Evolutionary conservation across 2,888 invertebrate species (phyloP).

Genomic region (Mythimna albipuncta): DNA sequence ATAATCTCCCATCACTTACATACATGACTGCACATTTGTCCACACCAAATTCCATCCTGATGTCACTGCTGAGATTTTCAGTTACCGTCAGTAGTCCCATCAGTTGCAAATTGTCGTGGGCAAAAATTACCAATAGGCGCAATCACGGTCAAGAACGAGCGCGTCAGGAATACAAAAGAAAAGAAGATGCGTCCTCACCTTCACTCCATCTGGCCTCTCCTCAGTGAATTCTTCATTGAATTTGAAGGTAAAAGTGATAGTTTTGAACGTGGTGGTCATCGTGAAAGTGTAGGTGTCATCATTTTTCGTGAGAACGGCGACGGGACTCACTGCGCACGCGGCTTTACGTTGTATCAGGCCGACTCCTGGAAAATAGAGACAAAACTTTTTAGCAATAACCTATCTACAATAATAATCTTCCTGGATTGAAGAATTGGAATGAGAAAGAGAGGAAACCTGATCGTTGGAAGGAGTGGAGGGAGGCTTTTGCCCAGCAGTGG

Average conservation of each 20-base stretch:
- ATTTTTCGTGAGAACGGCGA: conserved; percentile 68
- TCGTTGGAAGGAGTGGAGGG: too few relatives aligned
- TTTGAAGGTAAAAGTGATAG: conserved; percentile 71
- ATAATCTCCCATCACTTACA: too few relatives aligned
- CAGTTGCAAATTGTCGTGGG: too few relatives aligned
- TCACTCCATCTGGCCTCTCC: conserved; percentile 79
- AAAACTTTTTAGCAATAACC: neutral
- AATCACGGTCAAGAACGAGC: neutral
- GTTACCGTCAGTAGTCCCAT: too few relatives aligned
- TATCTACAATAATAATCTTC: too few relatives aligned
- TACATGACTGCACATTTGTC: too few relatives aligned
- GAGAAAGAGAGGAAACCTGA: too few relatives aligned
- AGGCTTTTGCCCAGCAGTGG: too few relatives aligned
- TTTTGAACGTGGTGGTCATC: conserved; percentile 74
- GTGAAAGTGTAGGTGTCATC: conserved; percentile 76
- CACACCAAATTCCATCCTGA: too few relatives aligned
- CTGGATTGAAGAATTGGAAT: too few relatives aligned
- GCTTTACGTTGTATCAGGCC: conserved; percentile 79
- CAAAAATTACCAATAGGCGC: too few relatives aligned
- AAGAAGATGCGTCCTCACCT: conserved; percentile 64
- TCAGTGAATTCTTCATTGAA: conserved; percentile 80
- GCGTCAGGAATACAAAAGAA: neutral
- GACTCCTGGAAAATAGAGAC: conserved; percentile 71
- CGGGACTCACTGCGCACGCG: conserved; percentile 74
- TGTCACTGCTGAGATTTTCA: too few relatives aligned